Conservation (phyloP, 2,888 invertebrate genomes). For the Cantharis lateralis region DNA sequence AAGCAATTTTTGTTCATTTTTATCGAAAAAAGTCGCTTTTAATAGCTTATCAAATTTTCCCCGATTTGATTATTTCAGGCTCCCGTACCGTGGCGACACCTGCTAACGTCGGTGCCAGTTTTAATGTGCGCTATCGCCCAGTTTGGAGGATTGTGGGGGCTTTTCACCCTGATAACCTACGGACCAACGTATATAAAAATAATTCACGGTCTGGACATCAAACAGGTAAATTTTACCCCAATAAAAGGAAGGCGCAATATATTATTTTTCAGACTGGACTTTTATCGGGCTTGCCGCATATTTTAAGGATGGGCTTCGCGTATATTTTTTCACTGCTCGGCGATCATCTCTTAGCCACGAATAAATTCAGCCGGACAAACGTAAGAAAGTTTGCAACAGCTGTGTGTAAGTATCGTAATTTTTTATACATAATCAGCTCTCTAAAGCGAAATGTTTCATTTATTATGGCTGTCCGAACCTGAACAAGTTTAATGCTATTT, state of each 20-base stretch:
- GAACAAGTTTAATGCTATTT: background rate
- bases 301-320: constrained; percentile 65
- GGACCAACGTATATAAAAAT: constrained; percentile 72
- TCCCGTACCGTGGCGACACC: constrained; percentile 66
- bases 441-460: too few species aligned
- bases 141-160: constrained; percentile 71
- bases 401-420: constrained; percentile 56
- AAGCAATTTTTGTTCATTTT: constrained; percentile 4
- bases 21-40: background rate
- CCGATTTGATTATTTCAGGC: constrained; percentile 41
- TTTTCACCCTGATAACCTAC: constrained; percentile 72
- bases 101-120: constrained; percentile 64
- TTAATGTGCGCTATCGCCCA: constrained; percentile 69
- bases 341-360: constrained; percentile 63
- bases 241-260: background rate
- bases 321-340: constrained; percentile 61
- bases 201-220: constrained; percentile 71
- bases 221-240: constrained; percentile 58
- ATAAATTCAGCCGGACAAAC: constrained; percentile 64
- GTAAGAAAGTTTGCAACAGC: constrained; percentile 68
- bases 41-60: background rate
- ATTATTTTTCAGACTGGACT: constrained; percentile 60
- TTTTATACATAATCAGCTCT: too few species aligned
- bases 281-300: constrained; percentile 67
- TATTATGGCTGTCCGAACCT: background rate